phyloP scores from a whole-genome alignment of 92 coral and sea anemone species.

The Zoanthus sociatus region DNA sequence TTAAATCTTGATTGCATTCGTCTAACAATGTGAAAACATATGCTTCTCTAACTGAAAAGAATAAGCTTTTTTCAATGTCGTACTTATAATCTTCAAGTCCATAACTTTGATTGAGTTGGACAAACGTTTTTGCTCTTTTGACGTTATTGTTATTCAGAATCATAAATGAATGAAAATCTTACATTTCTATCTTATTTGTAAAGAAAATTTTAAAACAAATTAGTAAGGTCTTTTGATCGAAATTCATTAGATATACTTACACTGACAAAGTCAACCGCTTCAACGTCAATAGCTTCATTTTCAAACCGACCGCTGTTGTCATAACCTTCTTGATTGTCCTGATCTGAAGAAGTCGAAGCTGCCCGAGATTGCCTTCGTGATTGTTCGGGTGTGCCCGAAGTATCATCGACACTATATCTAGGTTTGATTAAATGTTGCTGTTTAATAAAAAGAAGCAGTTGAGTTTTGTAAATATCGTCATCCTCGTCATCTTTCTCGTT shows the following conservation, averaged over 20 bases:
- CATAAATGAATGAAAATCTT: no score
- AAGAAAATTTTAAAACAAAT: no score
- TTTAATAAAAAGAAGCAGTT: slow-evolving; percentile 84
- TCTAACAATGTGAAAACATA: no score
- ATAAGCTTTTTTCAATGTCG: no score
- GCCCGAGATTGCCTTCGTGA: slow-evolving; percentile 65
- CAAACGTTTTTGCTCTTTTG: no score
- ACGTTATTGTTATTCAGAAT: no score
- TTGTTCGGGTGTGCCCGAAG: slow-evolving; percentile 70
- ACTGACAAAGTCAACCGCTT: slow-evolving; percentile 15
- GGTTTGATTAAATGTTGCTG: slow-evolving; percentile 83
- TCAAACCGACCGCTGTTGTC: neutral
- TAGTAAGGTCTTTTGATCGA: no score
- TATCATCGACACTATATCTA: slow-evolving; percentile 56
- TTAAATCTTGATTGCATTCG: no score
- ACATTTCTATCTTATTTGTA: no score
- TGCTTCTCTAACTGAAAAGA: no score
- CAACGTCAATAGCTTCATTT: neutral
- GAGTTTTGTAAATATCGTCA: slow-evolving; percentile 91
- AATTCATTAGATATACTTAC: slow-evolving; percentile 3
- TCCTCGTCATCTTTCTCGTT: slow-evolving; percentile 80
- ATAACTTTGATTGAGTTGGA: no score
- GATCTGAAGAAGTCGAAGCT: slow-evolving; percentile 45
- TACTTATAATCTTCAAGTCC: no score
- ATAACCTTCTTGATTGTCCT: neutral